Evolutionary conservation across 2,888 invertebrate genomes (phyloP).

Genomic region (Synanthedon formicaeformis): DNA sequence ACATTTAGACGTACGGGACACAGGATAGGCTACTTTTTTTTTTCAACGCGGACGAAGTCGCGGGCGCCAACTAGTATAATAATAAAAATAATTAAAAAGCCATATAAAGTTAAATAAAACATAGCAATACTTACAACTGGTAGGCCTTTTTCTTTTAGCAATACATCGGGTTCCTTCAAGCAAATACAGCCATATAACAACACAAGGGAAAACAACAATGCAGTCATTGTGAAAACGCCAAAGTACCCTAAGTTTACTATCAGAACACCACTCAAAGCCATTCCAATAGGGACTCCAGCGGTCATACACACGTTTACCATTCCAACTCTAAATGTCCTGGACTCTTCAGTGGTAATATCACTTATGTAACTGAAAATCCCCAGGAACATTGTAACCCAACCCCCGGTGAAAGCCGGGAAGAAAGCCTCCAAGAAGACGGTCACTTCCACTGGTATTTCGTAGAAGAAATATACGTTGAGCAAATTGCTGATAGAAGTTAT

Average conservation of each 20-base stretch:
- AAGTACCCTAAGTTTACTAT: slow-evolving; percentile 54
- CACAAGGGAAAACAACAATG: slow-evolving; percentile 64
- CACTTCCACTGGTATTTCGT: slow-evolving; percentile 66
- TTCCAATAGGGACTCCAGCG: slow-evolving; percentile 68
- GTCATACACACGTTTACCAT: slow-evolving; percentile 73
- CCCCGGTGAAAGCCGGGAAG: slow-evolving; percentile 63
- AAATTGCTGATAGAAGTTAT: slow-evolving; percentile 60
- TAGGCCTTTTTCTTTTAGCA: slow-evolving; percentile 37
- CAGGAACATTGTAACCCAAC: slow-evolving; percentile 70
- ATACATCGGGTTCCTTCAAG: slow-evolving; percentile 74
- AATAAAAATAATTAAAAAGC: neutral
- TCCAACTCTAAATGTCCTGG: slow-evolving; percentile 72
- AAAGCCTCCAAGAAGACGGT: slow-evolving; percentile 66
- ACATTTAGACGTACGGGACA: too few species aligned
- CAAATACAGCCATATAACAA: slow-evolving; percentile 78
- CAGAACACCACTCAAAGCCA: slow-evolving; percentile 65
- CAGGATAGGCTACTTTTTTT: too few species aligned
- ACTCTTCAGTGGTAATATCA: slow-evolving; percentile 69
- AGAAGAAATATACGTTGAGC: slow-evolving; percentile 69
- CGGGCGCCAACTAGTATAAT: too few species aligned
- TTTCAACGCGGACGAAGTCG: too few species aligned
- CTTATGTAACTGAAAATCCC: slow-evolving; percentile 74
- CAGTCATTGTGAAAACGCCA: slow-evolving; percentile 50
- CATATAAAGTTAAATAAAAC: too few species aligned
- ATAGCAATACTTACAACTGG: slow-evolving; percentile 40